Evolutionary conservation across 2,888 invertebrate genomes (phyloP).

Genomic region (Emesis russula): DNA sequence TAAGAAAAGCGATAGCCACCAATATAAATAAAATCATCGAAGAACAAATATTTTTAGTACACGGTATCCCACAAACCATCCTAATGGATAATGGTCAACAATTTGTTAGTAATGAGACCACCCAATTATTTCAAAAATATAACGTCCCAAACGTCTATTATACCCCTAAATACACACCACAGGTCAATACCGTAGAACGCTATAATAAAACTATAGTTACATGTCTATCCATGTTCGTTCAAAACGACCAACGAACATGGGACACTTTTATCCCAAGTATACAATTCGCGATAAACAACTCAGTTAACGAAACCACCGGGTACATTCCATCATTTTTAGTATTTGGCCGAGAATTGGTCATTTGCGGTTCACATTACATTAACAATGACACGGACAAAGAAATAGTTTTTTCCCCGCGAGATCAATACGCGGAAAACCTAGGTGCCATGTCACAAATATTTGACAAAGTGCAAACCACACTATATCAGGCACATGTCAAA

Average conservation of each 20-base stretch:
- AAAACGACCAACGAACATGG: conserved; percentile 82
- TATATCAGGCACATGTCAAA: no score
- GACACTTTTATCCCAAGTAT: conserved; percentile 70
- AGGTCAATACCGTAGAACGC: no score
- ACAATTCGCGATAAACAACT: conserved; percentile 81
- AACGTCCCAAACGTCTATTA: conserved; percentile 63
- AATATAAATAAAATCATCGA: no score
- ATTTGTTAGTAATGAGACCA: conserved; percentile 53
- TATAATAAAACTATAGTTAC: no score
- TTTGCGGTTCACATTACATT: conserved; percentile 51
- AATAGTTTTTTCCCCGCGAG: conserved; percentile 70
- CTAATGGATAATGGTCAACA: conserved; percentile 60
- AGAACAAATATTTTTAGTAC: no score
- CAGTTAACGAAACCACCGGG: conserved; percentile 79
- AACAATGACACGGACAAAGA: conserved; percentile 50
- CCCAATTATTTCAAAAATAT: conserved; percentile 51
- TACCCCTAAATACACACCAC: conserved; percentile 70
- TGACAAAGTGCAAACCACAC: no score
- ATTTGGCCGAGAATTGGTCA: conserved; percentile 72
- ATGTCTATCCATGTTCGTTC: conserved; percentile 56
- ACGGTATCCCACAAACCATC: neutral
- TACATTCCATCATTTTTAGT: conserved; percentile 77
- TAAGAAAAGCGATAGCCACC: neutral
- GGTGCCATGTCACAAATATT: no score
- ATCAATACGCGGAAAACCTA: conserved; percentile 66